These are phyloP conservation scores for Parauchenoglanis punctatus DNA, from an alignment of 2,797 vertebrate species.

Conservation along the genomic window DNA sequence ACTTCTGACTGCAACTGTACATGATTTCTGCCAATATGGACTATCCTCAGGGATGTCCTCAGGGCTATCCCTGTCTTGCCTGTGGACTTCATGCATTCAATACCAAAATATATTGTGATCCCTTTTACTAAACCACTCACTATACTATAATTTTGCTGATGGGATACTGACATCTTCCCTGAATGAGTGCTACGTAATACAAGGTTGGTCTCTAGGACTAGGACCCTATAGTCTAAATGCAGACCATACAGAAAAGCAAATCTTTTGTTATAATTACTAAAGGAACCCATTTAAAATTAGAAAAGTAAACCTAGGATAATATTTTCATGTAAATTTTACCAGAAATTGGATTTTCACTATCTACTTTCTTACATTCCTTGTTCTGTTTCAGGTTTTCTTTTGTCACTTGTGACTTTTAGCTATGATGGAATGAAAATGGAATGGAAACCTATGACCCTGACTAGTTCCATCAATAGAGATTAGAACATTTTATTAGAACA, in stretches of 20 bases:
- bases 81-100: constrained; percentile 15
- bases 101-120: constrained; percentile 18
- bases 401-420: background rate
- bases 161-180: constrained; percentile 4
- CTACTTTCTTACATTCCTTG: background rate
- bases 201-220: background rate
- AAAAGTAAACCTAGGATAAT: background rate
- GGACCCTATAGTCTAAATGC: background rate
- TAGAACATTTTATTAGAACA: background rate
- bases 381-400: background rate
- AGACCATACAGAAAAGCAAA: background rate
- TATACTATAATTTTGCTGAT: background rate
- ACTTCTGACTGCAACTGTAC: no score
- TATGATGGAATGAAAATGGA: background rate
- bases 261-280: background rate
- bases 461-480: background rate
- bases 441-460: background rate
- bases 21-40: constrained; percentile 5
- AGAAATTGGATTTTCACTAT: no score
- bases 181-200: background rate
- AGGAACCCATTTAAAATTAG: background rate
- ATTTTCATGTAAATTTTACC: background rate
- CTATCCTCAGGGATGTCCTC: constrained; percentile 15
- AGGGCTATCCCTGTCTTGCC: constrained; percentile 20
- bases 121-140: background rate